Percentiles rank a stretch among this genome's conserved stretches.
These are phyloP conservation scores for Thunnus maccoyii DNA, from an alignment of 2,113 vertebrate genomes.

Conservation along the genomic window DNA sequence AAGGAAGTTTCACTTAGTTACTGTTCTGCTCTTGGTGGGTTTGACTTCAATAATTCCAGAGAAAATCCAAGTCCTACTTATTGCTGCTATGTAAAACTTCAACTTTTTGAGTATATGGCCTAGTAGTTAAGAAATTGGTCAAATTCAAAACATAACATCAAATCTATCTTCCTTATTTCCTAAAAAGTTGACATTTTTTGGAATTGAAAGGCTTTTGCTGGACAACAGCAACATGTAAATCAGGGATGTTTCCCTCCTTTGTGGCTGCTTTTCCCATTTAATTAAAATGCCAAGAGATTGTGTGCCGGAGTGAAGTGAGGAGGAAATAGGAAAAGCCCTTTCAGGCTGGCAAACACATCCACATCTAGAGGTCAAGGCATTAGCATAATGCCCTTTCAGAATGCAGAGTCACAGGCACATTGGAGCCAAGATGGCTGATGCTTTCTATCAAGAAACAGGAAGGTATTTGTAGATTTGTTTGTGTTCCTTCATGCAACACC, in stretches of 20 bases:
- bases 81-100: background rate
- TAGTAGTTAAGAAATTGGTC: background rate
- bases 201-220: slow-evolving; percentile 16
- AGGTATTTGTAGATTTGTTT: slow-evolving; percentile 62
- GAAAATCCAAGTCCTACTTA: slow-evolving; percentile 1
- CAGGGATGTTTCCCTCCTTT: slow-evolving; percentile 6
- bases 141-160: slow-evolving; percentile 1
- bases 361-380: slow-evolving; percentile 57
- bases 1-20: slow-evolving; percentile 35
- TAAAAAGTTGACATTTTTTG: slow-evolving; percentile 19
- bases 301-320: slow-evolving; percentile 33
- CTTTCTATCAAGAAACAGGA: slow-evolving; percentile 52
- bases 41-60: slow-evolving; percentile 14
- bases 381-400: slow-evolving; percentile 65
- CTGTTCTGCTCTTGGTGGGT: slow-evolving; percentile 25
- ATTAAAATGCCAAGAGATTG: slow-evolving; percentile 53
- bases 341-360: slow-evolving; percentile 45
- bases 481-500: slow-evolving; percentile 53
- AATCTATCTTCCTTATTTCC: background rate
- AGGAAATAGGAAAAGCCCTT: slow-evolving; percentile 33
- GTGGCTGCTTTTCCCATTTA: slow-evolving; percentile 34
- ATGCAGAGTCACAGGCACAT: slow-evolving; percentile 56
- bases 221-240: slow-evolving; percentile 19
- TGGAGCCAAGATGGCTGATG: slow-evolving; percentile 44
- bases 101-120: background rate